A percentile compares a stretch with the other conserved stretches of the same genome.
These are phyloP conservation scores for Cantharis lateralis DNA, from an alignment of 2,888 invertebrate species.

Conservation along the genomic window DNA sequence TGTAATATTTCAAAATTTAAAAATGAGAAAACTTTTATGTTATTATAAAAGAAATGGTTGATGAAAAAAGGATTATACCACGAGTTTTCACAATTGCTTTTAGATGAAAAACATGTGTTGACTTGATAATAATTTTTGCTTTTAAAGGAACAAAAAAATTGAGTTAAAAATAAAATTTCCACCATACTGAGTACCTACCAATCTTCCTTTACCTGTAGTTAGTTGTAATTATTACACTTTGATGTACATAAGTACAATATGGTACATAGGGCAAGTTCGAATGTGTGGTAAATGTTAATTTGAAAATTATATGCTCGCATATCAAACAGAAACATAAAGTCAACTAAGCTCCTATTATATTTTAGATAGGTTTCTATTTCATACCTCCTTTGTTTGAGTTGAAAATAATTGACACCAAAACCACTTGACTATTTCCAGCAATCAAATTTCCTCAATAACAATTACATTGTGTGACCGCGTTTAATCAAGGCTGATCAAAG, in stretches of 20 bases:
- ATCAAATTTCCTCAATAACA: slow-evolving; percentile 1
- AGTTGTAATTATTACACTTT: background rate
- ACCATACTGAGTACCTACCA: background rate
- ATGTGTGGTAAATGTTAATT: background rate
- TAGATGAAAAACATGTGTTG: background rate
- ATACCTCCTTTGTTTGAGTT: background rate
- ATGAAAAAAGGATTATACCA: background rate
- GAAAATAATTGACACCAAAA: background rate
- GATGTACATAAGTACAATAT: background rate
- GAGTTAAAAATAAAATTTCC: background rate
- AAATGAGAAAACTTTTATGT: background rate
- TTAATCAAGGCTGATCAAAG: background rate
- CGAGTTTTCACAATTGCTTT: background rate
- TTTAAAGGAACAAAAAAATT: background rate
- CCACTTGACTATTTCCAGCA: background rate
- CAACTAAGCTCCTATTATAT: background rate
- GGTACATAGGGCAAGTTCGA: background rate
- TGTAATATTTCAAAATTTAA: background rate
- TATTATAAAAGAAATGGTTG: background rate
- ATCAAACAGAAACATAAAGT: background rate
- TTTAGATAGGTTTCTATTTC: slow-evolving; percentile 1
- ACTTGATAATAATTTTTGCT: background rate
- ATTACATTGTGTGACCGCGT: background rate
- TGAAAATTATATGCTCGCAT: background rate
- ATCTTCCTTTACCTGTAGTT: background rate